Base-by-base conservation (phyloP, 2,888 invertebrate species). In the Thymelicus acteon region DNA sequence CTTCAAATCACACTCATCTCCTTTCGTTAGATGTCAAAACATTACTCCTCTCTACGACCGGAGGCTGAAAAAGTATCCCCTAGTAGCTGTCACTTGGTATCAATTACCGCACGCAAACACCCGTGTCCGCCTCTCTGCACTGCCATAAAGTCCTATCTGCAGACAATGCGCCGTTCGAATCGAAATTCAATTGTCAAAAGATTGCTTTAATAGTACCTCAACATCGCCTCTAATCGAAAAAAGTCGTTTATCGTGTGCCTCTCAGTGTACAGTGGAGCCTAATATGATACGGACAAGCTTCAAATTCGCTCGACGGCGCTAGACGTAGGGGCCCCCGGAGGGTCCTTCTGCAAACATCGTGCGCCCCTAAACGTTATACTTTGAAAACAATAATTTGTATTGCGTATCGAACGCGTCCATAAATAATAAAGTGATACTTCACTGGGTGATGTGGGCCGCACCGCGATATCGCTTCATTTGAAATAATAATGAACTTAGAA, bases 311-410 rank as follows among this genome's bases (percentile, higher is more conserved):
- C 75, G 78, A 81, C 80, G 68, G 60, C 65, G 67, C 65, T 69
- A 73, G 74, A 76, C 76, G 77, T 74, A 78, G 85, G 83, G 84
- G 79, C 79, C 82, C 85, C 87, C 87, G 73, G 85, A 90, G 93
- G 93, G 93, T 91, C 90, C 90, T 85, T 91, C 84, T 81, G 87
- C 91, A 93, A 93, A 93, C 93, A 93, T 85, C 85, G 85, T 82
- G 87, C 88, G 90, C 92, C 93, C 93, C 92, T 92, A 92, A 93
- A 92, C 92, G 92, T 92, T 93, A 93, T 93, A 93, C 93, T 93
- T 93, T 93, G 93, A 93, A 93, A 93, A 93, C 93, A 93, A 93
- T 93, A 93, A 93, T 93, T 93, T 93, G 93, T 93, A 93, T 93
- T 93, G 92, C 93, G 93, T 93, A 93, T 93, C 93, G 93, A 93